phyloP scores from a whole-genome alignment of 2,888 invertebrate genomes.

The Poecilobothrus nobilitatus region DNA sequence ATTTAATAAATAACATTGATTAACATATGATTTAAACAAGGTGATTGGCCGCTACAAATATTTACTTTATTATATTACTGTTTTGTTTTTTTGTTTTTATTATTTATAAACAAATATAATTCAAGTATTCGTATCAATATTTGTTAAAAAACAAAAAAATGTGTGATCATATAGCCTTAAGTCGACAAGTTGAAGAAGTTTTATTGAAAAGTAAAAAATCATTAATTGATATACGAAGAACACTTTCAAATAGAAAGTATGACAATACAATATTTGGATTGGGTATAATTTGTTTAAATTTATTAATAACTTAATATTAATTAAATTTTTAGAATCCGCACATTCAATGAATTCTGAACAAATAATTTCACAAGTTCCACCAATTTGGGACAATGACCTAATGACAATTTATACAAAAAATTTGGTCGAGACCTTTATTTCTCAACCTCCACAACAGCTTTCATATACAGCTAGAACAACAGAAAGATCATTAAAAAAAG shows the following conservation, averaged over 20 bases:
- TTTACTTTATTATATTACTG: too few relatives aligned
- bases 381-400: conserved; percentile 8
- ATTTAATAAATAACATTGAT: too few relatives aligned
- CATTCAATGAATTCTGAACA: neutral
- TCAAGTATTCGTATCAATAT: too few relatives aligned
- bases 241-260: neutral
- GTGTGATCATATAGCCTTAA: neutral
- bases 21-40: too few relatives aligned
- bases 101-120: too few relatives aligned
- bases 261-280: too few relatives aligned
- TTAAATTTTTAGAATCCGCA: neutral
- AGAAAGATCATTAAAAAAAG: neutral
- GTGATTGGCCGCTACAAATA: too few relatives aligned
- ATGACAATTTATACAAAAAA: neutral
- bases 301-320: neutral
- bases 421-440: conserved; percentile 1
- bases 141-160: neutral
- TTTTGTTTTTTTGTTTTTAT: too few relatives aligned
- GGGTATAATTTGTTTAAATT: too few relatives aligned
- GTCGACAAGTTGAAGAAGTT: neutral
- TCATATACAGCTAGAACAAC: neutral
- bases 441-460: neutral
- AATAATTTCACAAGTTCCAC: neutral
- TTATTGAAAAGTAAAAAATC: neutral
- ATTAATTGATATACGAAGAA: neutral